Evolutionary conservation across 2,888 invertebrate species (phyloP), one percentile per base, ranked within the genome.

Genomic region (Rotaria socialis): DNA sequence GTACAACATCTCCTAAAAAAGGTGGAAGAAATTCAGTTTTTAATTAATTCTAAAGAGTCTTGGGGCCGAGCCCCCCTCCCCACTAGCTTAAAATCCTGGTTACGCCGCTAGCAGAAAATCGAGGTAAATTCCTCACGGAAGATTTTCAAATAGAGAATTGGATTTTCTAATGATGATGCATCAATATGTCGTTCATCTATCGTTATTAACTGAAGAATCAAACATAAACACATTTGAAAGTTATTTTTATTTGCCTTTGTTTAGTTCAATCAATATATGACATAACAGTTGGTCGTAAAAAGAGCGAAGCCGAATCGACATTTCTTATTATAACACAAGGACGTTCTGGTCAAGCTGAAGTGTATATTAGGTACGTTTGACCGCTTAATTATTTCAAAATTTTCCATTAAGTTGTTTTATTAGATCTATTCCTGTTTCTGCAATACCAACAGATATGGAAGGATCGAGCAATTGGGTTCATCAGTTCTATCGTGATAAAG

Each of bases 381-480:
- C 92, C 27, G 93, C 94, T 85, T 95, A n/a, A 95, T n/a, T 95
- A 95, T 1, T 93, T 96, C 89, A 94, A 93, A 74, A 95, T 94
- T 35, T 87, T 60, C 7, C 22, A 60, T 60, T 16, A 2, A 5
- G n/a, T n/a, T n/a, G 19, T 60, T 60, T 60, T 22, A 89, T 47
- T 88, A 93, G 94, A 88, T 93, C 96, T 89, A 94, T 96, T 90
- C 94, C 95, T 1, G 92, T 96, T 84, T 94, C 94, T 84, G 93
- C 93, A 85, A 93, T 97, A 55, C 96, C 96, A 0, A 94, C 93
- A 86, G 89, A 89, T 55, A 95, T 95, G 88, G 94, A 93, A 88
- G 93, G 92, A 85, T 94, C 95, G 86, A 93, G 95, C 10, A 93
- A 93, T 87, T 97, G 96, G 94, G 91, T 97, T 87, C 94, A 95